A percentile compares a stretch with the other conserved stretches of the same genome.
Evolutionary conservation across 53 echinoderm and acorn worm species (phyloP).

Genomic region (Antedon mediterranea): DNA sequence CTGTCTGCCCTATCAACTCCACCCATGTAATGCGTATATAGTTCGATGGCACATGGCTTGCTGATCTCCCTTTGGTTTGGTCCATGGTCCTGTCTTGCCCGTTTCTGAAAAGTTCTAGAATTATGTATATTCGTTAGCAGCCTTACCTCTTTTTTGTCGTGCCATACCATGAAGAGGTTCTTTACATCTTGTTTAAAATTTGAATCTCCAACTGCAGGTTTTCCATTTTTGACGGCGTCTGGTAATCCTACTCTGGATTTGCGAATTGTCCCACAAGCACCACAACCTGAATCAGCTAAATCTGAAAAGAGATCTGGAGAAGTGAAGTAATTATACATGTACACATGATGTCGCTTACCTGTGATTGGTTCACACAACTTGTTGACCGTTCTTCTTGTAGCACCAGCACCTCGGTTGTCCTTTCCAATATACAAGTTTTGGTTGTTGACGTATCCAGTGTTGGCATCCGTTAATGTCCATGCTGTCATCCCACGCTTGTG

Average conservation of each 20-base stretch:
- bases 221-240: not conserved
- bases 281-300: not conserved
- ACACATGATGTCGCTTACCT: not conserved
- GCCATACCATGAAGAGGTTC: constrained; percentile 1
- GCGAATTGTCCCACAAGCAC: not conserved
- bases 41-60: constrained; percentile 2
- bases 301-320: constrained; percentile 10
- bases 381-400: not conserved
- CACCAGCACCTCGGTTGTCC: too few species aligned
- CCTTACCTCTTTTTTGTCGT: constrained; percentile 2
- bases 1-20: constrained; percentile 2
- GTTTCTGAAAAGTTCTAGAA: not conserved
- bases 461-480: too few species aligned
- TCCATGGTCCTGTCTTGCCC: too few species aligned
- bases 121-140: constrained; percentile 12
- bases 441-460: too few species aligned
- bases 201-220: not conserved
- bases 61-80: not conserved
- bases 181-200: not conserved
- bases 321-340: not conserved
- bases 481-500: too few species aligned
- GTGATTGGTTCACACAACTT: not conserved
- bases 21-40: constrained; percentile 5
- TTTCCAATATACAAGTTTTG: not conserved
- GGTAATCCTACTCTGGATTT: constrained; percentile 5